Evolutionary conservation across 2,888 invertebrate genomes (phyloP).

Genomic region (Acanthosepion lycidas): DNA sequence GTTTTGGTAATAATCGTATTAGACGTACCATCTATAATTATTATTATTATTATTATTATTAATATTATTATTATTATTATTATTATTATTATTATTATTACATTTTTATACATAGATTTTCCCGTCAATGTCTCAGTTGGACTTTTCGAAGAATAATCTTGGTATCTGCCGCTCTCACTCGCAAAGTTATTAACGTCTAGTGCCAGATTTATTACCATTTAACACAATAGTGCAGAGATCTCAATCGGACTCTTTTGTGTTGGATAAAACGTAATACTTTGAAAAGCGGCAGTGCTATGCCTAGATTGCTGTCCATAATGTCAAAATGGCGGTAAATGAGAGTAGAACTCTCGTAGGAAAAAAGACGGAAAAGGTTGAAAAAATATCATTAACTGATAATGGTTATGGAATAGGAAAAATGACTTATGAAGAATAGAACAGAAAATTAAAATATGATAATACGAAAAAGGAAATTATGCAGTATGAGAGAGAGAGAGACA

Average conservation of each 20-base stretch:
- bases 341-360: neutral
- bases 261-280: neutral
- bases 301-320: neutral
- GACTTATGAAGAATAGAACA: neutral
- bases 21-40: no score
- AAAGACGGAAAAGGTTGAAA: neutral
- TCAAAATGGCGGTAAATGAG: neutral
- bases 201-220: slow-evolving; percentile 33
- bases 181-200: neutral
- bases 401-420: slow-evolving; percentile 10
- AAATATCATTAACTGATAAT: slow-evolving; percentile 33
- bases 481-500: no score
- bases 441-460: no score
- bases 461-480: no score
- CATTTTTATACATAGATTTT: neutral
- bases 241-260: neutral
- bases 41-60: no score
- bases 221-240: slow-evolving; percentile 4
- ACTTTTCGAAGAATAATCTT: neutral
- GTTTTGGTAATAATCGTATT: no score
- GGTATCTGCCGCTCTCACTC: neutral
- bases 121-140: neutral
- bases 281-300: neutral
- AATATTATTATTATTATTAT: no score
- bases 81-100: no score